Percentiles rank a stretch among this genome's conserved stretches.
Evolutionary conservation across 2,888 invertebrate species (phyloP).

Genomic region (Caenorhabditis drosophilae): DNA sequence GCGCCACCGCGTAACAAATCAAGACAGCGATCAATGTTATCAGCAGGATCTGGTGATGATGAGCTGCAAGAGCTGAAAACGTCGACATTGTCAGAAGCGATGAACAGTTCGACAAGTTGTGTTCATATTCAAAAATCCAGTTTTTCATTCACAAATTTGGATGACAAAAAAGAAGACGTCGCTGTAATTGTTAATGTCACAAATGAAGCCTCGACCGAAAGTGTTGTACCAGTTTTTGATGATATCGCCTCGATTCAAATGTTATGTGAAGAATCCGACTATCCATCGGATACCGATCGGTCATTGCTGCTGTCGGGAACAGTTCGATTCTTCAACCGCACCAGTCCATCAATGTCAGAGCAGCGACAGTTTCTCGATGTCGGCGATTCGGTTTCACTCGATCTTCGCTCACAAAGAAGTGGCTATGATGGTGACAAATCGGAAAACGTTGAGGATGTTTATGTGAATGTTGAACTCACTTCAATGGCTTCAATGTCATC

Average conservation of each 20-base stretch:
- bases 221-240: slow-evolving; percentile 40
- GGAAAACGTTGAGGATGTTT: slow-evolving; percentile 39
- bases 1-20: background rate
- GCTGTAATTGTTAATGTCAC: slow-evolving; percentile 24
- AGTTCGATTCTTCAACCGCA: slow-evolving; percentile 38
- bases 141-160: slow-evolving; percentile 20
- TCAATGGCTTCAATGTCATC: slow-evolving; percentile 30
- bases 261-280: slow-evolving; percentile 64
- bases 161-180: slow-evolving; percentile 9
- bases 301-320: slow-evolving; percentile 50
- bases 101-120: slow-evolving; percentile 11
- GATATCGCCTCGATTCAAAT: slow-evolving; percentile 61
- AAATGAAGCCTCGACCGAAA: slow-evolving; percentile 11
- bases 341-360: slow-evolving; percentile 14
- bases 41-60: background rate
- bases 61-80: slow-evolving; percentile 8
- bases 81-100: background rate
- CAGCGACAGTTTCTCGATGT: slow-evolving; percentile 3
- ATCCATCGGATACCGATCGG: slow-evolving; percentile 57
- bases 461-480: slow-evolving; percentile 44
- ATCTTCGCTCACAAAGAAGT: too few species aligned
- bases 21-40: too few species aligned
- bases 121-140: slow-evolving; percentile 32
- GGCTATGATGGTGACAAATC: too few species aligned
- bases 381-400: background rate